phyloP scores from a whole-genome alignment of 1,140 invertebrate genomes.

The Drosophila nikananu region DNA sequence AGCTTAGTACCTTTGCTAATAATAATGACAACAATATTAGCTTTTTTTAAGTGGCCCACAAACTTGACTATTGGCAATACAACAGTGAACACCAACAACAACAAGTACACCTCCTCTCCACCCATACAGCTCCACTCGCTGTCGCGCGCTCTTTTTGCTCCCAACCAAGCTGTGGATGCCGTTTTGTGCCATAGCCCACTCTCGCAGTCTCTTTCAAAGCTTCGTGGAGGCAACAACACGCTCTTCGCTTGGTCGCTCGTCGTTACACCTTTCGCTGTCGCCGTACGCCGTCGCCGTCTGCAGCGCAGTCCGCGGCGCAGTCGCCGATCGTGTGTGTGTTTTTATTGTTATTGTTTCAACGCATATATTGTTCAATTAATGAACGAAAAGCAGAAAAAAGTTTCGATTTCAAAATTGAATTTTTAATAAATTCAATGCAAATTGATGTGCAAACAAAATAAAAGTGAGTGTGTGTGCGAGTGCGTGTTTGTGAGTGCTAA shows the following conservation, averaged over 20 bases:
- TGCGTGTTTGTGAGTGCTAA: constrained; percentile 36
- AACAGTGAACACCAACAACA: constrained; percentile 35
- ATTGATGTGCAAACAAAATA: constrained; percentile 77
- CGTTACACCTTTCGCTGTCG: constrained; percentile 37
- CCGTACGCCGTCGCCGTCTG: constrained; percentile 27
- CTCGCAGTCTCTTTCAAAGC: constrained; percentile 71
- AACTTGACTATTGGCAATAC: constrained; percentile 37
- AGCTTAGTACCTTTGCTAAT: constrained; percentile 19
- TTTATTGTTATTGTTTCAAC: constrained; percentile 33
- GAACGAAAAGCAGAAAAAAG: constrained; percentile 30
- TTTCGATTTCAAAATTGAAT: constrained; percentile 65
- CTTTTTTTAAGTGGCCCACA: constrained; percentile 46
- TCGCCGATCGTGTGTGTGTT: constrained; percentile 35
- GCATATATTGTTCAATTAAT: constrained; percentile 53
- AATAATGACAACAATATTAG: constrained; percentile 39
- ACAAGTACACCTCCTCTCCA: constrained; percentile 26
- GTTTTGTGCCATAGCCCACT: constrained; percentile 41
- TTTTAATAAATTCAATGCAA: constrained; percentile 63
- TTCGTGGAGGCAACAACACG: constrained; percentile 68
- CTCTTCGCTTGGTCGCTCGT: constrained; percentile 21
- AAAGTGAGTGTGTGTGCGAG: constrained; percentile 32
- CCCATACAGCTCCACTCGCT: constrained; percentile 4
- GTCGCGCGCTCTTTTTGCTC: constrained; percentile 1
- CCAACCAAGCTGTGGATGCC: constrained; percentile 6
- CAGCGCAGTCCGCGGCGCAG: constrained; percentile 24